Evolutionary conservation across 2,888 invertebrate genomes (phyloP), one percentile per base, ranked within the genome.

Genomic region (Scaptomyza flava): DNA sequence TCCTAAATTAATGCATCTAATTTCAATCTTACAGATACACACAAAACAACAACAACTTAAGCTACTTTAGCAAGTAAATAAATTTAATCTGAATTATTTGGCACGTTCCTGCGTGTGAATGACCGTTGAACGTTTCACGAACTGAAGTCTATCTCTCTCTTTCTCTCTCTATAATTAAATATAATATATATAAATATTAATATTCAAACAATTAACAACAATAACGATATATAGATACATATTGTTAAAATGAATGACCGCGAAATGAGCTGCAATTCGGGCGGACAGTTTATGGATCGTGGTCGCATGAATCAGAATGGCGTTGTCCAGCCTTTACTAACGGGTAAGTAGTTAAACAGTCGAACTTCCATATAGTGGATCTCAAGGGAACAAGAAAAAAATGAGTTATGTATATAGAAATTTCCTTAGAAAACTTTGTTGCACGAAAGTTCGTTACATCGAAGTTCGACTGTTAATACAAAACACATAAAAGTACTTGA

Each of bases 251-350:
- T 92, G 92, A 89, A 90, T 80, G 91, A 91, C 77, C 89, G 89
- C 75, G 90, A 91, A 79, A 74, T 89, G 51, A 77, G 84, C 71
- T 89, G 87, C 68, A 89, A 89, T 75, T 71, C 89, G 45, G 87
- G 83, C 59, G 89, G 89, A 46, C 89, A 90, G 72, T 91, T 90
- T 85, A 89, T 90, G 87, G 90, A 90, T 81, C 91, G 91, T 58
- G 91, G 90, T 45, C 85, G 90, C 23, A 90, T 89, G 79, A 92
- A 92, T 77, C 91, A 91, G 72, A 92, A 92, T 88, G 92, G 91
- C 82, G 95, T 98, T 89, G 96, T 98, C 78, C 98, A 97, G 93
- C 97, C 98, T 56, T 93, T 98, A 68, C 94, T 98, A 70, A 98
- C 98, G 92, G 98, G 98, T 97, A 92, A 93, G 87, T 90, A 17